Evolutionary conservation across 1,140 invertebrate species (phyloP).

Genomic region (Acromyrmex echinatior): DNA sequence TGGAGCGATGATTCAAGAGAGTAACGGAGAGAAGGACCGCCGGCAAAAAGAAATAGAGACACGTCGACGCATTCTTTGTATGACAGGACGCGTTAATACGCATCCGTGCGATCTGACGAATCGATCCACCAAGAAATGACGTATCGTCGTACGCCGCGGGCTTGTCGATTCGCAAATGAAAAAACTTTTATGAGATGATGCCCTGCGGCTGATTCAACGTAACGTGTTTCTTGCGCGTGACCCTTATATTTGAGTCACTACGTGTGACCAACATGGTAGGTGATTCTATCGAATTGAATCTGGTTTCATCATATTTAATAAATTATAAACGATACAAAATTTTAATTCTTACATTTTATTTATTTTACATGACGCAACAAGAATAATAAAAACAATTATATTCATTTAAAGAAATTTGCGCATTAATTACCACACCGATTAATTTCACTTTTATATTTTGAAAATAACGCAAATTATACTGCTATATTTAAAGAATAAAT

Average conservation of each 20-base stretch:
- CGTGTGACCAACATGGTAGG: conserved; percentile 1
- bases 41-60: conserved; percentile 67
- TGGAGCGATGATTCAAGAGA: neutral
- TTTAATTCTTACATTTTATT: neutral
- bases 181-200: conserved; percentile 69
- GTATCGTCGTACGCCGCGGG: conserved; percentile 67
- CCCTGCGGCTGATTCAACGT: conserved; percentile 52
- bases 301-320: neutral
- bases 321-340: neutral
- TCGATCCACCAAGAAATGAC: conserved; percentile 74
- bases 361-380: neutral
- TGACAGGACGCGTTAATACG: conserved; percentile 74
- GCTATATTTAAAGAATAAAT: neutral
- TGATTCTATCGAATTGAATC: neutral
- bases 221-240: conserved; percentile 65
- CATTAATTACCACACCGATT: no score
- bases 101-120: conserved; percentile 30
- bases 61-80: conserved; percentile 69
- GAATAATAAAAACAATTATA: neutral
- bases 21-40: conserved; percentile 2
- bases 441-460: no score
- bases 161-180: conserved; percentile 70
- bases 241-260: conserved; percentile 15
- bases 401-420: no score
- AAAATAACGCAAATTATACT: neutral